Conservation (phyloP, 2,797 vertebrate genomes). For the Alouatta caraya region DNA sequence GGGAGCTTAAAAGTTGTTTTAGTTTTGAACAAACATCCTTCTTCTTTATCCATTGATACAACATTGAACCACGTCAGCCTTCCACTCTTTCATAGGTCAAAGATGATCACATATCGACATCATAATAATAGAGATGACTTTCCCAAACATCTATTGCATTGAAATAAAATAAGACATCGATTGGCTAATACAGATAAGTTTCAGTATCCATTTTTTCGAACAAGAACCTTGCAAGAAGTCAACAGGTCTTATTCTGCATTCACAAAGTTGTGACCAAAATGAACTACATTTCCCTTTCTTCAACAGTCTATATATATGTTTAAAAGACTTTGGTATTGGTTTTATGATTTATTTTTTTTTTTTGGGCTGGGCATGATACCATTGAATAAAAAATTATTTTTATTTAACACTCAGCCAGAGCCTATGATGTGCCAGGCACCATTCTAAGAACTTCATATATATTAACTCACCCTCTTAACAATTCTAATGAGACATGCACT, state of each 20-base stretch:
- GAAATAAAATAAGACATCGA: background rate
- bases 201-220: background rate
- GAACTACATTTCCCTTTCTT: background rate
- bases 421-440: background rate
- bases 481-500: background rate
- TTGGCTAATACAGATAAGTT: background rate
- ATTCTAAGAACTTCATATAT: background rate
- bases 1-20: background rate
- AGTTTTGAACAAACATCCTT: background rate
- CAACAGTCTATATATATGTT: background rate
- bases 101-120: background rate
- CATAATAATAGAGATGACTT: background rate
- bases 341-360: background rate
- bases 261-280: background rate
- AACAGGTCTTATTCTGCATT: background rate
- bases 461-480: background rate
- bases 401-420: background rate
- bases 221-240: background rate
- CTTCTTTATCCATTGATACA: background rate
- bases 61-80: background rate
- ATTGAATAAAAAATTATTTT: background rate
- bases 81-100: background rate
- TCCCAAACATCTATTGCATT: background rate
- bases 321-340: background rate
- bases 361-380: background rate